A percentile compares a stretch with the other conserved stretches of the same genome.
Evolutionary conservation across 2,797 vertebrate species (phyloP).

Genomic region (Microcaecilia unicolor): DNA sequence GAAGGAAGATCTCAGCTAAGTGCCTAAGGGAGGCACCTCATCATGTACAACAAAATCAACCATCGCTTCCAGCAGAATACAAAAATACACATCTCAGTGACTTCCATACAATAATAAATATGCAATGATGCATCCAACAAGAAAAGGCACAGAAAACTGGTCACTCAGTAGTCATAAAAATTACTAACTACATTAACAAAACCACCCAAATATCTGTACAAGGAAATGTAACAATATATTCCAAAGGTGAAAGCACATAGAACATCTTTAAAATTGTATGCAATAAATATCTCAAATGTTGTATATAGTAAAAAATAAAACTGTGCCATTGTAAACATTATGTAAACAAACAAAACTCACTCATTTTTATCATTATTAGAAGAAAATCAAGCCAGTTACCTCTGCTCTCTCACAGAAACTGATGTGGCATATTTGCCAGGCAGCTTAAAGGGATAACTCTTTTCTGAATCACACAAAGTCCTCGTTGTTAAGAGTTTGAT

Average conservation of each 20-base stretch:
- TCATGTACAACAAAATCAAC: slow-evolving; percentile 82
- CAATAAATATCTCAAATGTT: slow-evolving; percentile 95
- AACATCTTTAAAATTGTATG: slow-evolving; percentile 87
- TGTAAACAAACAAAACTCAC: slow-evolving; percentile 97
- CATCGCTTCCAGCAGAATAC: slow-evolving; percentile 88
- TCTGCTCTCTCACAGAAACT: slow-evolving; percentile 55
- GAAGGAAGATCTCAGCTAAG: slow-evolving; percentile 81
- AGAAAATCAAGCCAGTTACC: slow-evolving; percentile 59
- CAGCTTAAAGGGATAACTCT: slow-evolving; percentile 75
- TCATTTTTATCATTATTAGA: slow-evolving; percentile 68
- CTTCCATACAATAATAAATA: slow-evolving; percentile 97
- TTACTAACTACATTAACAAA: slow-evolving; percentile 94
- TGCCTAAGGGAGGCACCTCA: slow-evolving; percentile 69
- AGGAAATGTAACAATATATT: slow-evolving; percentile 96
- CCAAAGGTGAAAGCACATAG: slow-evolving; percentile 97
- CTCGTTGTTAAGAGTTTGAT: slow-evolving; percentile 23
- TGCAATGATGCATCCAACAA: slow-evolving; percentile 89
- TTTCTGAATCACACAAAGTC: slow-evolving; percentile 66
- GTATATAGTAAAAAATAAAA: slow-evolving; percentile 85
- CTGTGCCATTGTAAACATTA: slow-evolving; percentile 97
- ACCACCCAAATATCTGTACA: slow-evolving; percentile 90
- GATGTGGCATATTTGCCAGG: slow-evolving; percentile 66
- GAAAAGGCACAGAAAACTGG: slow-evolving; percentile 97
- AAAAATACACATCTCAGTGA: slow-evolving; percentile 99
- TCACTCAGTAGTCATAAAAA: slow-evolving; percentile 99